phyloP scores from a whole-genome alignment of 2,888 invertebrate species.

The Cantharis rustica region DNA sequence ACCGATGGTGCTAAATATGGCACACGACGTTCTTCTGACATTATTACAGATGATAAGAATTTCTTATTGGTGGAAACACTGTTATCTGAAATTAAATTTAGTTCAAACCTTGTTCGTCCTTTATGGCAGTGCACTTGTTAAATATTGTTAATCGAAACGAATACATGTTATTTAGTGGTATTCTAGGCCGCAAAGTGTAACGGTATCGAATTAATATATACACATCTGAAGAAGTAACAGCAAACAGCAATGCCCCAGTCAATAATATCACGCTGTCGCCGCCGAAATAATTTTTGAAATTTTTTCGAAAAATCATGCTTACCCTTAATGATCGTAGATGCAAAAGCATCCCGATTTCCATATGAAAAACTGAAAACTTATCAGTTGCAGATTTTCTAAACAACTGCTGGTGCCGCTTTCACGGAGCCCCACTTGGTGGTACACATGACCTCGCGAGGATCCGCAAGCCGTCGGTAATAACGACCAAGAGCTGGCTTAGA shows the following conservation, averaged over 20 bases:
- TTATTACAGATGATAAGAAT: background rate
- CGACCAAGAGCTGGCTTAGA: constrained; percentile 29
- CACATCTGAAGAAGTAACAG: constrained; percentile 10
- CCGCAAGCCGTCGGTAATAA: constrained; percentile 49
- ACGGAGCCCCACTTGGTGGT: constrained; percentile 52
- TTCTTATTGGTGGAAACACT: background rate
- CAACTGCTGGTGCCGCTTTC: constrained; percentile 52
- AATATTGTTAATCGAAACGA: constrained; percentile 15
- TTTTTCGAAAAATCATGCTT: constrained; percentile 32
- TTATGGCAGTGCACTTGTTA: constrained; percentile 9
- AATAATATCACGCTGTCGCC: constrained; percentile 18
- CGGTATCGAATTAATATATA: constrained; percentile 31
- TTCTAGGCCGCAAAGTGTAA: constrained; percentile 35
- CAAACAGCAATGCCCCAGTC: constrained; percentile 19
- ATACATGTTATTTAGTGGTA: constrained; percentile 23
- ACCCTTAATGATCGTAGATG: constrained; percentile 45
- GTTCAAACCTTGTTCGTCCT: constrained; percentile 3
- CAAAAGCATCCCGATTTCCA: constrained; percentile 31
- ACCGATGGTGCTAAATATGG: background rate
- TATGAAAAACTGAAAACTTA: constrained; percentile 38
- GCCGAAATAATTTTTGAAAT: background rate
- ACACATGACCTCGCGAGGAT: constrained; percentile 52
- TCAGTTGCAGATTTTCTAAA: constrained; percentile 51
- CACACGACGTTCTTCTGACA: background rate
- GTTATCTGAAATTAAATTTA: constrained; percentile 4